A percentile compares a stretch with the other conserved stretches of the same genome.
These are phyloP conservation scores for Metaphire vulgaris DNA, from an alignment of 1,140 invertebrate genomes.

Conservation along the genomic window DNA sequence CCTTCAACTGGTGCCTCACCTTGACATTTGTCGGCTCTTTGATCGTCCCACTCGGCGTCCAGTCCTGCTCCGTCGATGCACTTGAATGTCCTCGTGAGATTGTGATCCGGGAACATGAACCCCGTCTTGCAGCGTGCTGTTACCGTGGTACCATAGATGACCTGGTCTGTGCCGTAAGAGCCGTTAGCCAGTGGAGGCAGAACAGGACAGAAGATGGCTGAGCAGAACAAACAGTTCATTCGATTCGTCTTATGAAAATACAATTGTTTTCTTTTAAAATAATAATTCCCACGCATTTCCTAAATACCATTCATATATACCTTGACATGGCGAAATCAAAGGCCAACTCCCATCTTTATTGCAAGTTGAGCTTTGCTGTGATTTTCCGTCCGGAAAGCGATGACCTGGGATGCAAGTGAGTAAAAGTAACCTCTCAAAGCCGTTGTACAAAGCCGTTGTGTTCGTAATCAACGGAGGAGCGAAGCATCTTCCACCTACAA, in stretches of 20 bases:
- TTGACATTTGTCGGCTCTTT: not conserved
- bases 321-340: not conserved
- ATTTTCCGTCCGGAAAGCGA: not conserved
- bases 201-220: slow-evolving; percentile 14
- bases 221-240: too few species aligned
- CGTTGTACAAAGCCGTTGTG: not conserved
- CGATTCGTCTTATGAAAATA: too few species aligned
- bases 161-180: not conserved
- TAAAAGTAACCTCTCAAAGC: not conserved
- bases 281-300: too few species aligned
- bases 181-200: not conserved
- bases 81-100: not conserved
- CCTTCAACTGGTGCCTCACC: too few species aligned
- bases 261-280: too few species aligned
- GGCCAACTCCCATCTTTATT: not conserved
- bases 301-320: too few species aligned
- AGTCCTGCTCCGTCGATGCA: not conserved
- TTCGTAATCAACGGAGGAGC: not conserved
- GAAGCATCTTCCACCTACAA: not conserved
- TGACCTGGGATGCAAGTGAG: not conserved
- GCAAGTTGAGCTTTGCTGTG: not conserved
- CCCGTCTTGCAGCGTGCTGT: not conserved
- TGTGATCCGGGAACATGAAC: slow-evolving; percentile 21
- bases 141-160: slow-evolving; percentile 10
- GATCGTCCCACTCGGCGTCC: not conserved